Conservation (phyloP, 2,113 vertebrate species). For the Onychostoma macrolepis region DNA sequence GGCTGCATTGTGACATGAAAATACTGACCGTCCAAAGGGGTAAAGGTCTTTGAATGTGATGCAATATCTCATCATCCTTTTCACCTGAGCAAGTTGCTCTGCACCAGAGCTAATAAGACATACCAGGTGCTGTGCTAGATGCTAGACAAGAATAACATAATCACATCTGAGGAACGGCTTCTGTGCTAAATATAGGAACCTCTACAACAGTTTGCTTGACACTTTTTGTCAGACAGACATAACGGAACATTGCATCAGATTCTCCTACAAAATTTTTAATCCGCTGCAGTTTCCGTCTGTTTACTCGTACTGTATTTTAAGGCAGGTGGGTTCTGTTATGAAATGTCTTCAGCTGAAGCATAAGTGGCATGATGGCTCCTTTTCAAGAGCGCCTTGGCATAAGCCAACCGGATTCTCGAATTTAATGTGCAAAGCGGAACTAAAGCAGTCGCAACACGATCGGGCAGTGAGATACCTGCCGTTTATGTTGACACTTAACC, state of each 20-base stretch:
- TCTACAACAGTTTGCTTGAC: slow-evolving; percentile 3
- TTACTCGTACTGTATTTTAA: not conserved
- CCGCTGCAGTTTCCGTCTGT: not conserved
- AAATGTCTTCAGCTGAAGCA: not conserved
- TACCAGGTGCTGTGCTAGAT: slow-evolving; percentile 8
- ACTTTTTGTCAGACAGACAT: slow-evolving; percentile 32
- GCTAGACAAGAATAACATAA: not conserved
- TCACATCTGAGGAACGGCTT: not conserved
- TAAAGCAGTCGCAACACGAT: slow-evolving; percentile 25
- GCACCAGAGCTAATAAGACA: slow-evolving; percentile 30
- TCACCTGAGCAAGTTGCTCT: slow-evolving; percentile 21
- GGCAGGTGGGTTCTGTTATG: not conserved
- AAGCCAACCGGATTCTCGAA: not conserved
- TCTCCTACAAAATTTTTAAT: slow-evolving; percentile 15
- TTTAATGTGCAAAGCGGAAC: not conserved
- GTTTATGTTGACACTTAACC: slow-evolving; percentile 7
- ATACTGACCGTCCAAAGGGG: not conserved
- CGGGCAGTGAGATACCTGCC: not conserved
- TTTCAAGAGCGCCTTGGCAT: not conserved
- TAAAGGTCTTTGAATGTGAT: not conserved
- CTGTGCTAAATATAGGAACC: slow-evolving; percentile 35
- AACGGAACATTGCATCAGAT: slow-evolving; percentile 32
- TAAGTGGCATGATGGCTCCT: not conserved
- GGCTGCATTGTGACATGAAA: not conserved
- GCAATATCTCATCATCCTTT: not conserved